These are phyloP conservation scores for Frankliniella intonsa DNA, from an alignment of 2,888 invertebrate genomes.

Conservation along the genomic window DNA sequence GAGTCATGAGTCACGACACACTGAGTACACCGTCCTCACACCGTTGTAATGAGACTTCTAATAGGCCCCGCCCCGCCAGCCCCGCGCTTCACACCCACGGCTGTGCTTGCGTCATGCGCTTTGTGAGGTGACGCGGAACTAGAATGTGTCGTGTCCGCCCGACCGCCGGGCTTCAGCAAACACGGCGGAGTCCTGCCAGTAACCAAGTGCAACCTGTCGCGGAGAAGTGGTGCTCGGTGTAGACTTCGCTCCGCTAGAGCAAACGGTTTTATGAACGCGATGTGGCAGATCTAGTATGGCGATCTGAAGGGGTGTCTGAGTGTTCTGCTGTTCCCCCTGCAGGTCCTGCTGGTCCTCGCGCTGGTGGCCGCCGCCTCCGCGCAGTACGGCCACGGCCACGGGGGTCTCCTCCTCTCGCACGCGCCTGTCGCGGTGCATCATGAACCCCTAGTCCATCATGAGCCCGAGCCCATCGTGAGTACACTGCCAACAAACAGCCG, in stretches of 20 bases:
- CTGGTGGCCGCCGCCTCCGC: conserved; percentile 10
- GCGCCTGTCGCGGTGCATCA: conserved; percentile 6
- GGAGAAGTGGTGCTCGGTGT: too few species aligned
- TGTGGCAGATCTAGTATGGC: too few species aligned
- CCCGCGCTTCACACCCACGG: not conserved
- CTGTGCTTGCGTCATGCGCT: not conserved
- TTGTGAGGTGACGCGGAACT: too few species aligned
- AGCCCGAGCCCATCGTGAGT: conserved; percentile 8
- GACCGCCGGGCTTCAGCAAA: too few species aligned
- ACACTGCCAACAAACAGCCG: not conserved
- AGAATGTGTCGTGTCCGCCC: too few species aligned
- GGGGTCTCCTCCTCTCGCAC: not conserved
- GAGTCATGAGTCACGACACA: not conserved
- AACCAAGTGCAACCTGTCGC: not conserved
- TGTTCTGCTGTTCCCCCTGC: not conserved
- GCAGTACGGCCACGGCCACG: conserved; percentile 24
- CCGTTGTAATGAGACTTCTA: not conserved
- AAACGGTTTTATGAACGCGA: too few species aligned
- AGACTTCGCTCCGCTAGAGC: too few species aligned
- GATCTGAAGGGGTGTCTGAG: too few species aligned
- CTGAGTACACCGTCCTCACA: not conserved
- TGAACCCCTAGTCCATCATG: not conserved
- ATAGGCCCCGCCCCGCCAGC: not conserved
- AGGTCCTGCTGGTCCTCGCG: conserved; percentile 7
- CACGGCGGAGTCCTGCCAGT: too few species aligned